Evolutionary conservation across 2,113 vertebrate genomes (phyloP).

Genomic region (Toxotes chatareus): DNA sequence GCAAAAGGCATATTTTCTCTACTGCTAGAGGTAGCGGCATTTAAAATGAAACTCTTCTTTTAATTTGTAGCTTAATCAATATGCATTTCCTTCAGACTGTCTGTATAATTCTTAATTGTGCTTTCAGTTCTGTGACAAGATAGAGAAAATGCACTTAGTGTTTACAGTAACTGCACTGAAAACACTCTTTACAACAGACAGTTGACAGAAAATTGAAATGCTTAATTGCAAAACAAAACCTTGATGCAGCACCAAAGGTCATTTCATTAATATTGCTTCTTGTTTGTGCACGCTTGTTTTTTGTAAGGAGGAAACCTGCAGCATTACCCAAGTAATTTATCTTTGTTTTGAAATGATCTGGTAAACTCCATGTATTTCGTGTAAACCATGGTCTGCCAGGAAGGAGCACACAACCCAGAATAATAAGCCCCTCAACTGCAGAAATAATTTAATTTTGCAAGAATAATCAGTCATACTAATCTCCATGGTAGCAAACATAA

Average conservation of each 20-base stretch:
- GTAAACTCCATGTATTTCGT: not conserved
- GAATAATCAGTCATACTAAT: constrained; percentile 60
- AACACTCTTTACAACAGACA: not conserved
- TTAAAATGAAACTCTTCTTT: not conserved
- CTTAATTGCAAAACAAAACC: constrained; percentile 7
- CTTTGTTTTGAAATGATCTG: constrained; percentile 30
- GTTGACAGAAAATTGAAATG: not conserved
- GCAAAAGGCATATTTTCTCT: not conserved
- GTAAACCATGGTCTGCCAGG: constrained; percentile 35
- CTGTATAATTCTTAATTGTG: not conserved
- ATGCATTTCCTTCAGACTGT: not conserved
- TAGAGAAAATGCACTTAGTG: not conserved
- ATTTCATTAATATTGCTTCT: not conserved
- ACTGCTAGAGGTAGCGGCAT: not conserved
- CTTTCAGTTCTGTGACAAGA: not conserved
- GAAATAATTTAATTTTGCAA: constrained; percentile 62
- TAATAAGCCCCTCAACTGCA: constrained; percentile 39
- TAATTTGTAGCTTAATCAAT: not conserved
- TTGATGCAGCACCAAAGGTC: not conserved
- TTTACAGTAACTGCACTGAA: no score
- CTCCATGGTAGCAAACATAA: constrained; percentile 50
- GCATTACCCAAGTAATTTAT: constrained; percentile 9
- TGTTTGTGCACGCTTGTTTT: constrained; percentile 3
- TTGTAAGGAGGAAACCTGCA: not conserved
- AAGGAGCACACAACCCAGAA: constrained; percentile 44